Base-by-base conservation (phyloP, 2,888 invertebrate species). In the Ommatoiulus sabulosus region DNA sequence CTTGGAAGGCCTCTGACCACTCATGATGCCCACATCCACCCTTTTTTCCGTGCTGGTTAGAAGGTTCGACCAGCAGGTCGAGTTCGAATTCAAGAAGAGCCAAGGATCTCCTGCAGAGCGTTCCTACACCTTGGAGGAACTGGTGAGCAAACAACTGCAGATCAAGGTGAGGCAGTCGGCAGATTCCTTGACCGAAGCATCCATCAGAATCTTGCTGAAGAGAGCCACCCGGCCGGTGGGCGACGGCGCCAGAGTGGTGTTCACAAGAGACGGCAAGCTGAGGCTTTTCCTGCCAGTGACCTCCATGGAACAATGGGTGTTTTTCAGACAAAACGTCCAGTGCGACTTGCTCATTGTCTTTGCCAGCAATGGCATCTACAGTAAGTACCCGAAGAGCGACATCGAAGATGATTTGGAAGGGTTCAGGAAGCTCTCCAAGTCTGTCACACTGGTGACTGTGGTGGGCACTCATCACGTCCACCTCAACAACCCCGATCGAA, bases 131-230 rank as follows among this genome's bases (percentile, higher is more conserved):
- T n/a, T n/a, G n/a, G n/a, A n/a, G n/a, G 52, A 10, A 8, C 12
- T 2, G 7, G 52, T 12, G 35, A 12, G 12, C 10, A 8, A 35
- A 3, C 7, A 12, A 43, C 84, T 84, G 8, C 43, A 4, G 94
- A 95, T 0, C 95, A 96, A n/a, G n/a, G 91, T 46, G 46, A 46
- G 46, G 96, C 87, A 12, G 43, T 12, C n/a, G 24, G 10, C 1
- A 20, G 89, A 89, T 17, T 80, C 89, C 57, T 84, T 20, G n/a
- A 88, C 91, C 4, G 8, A 84, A 35, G 90, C 90, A 86, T 89
- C 89, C 24, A 90, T 90, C 10, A 87, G 87, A n/a, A 85, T 89
- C 85, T 87, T 91, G 35, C 86, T 91, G 84, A 90, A 89, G 80
- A 85, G 91, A 88, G 91, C 90, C 35, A 12, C 46, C 4, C n/a